These are phyloP conservation scores for Sapajus apella DNA, from an alignment of 2,113 vertebrate species.

Conservation along the genomic window DNA sequence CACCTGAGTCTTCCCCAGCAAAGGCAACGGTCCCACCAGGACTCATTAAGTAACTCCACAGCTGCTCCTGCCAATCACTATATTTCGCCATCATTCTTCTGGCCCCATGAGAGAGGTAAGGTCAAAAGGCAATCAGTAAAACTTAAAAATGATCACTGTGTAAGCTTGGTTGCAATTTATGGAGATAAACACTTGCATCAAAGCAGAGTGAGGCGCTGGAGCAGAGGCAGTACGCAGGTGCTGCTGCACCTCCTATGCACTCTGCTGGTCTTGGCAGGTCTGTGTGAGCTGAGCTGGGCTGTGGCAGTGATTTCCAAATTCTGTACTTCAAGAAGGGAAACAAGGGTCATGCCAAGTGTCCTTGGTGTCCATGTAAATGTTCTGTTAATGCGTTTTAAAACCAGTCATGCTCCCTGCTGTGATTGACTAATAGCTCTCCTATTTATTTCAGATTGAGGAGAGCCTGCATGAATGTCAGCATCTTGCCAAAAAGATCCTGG, in stretches of 20 bases:
- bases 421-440: background rate
- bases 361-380: background rate
- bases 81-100: background rate
- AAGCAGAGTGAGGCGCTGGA: rapidly evolving
- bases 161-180: background rate
- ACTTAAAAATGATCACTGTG: background rate
- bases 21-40: background rate
- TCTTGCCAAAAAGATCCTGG: background rate
- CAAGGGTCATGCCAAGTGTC: background rate
- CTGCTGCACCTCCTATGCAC: background rate
- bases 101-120: background rate
- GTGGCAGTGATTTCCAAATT: background rate
- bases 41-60: background rate
- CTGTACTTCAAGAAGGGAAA: background rate
- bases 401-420: background rate
- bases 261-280: background rate
- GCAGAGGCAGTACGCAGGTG: background rate
- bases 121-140: constrained; percentile 40
- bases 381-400: background rate
- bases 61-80: background rate
- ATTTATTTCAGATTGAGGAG: background rate
- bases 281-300: background rate
- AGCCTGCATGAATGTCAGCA: background rate
- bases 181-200: background rate
- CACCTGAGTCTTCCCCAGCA: background rate